Evolutionary conservation across 2,113 vertebrate genomes (phyloP).

Genomic region (Panurus biarmicus): DNA sequence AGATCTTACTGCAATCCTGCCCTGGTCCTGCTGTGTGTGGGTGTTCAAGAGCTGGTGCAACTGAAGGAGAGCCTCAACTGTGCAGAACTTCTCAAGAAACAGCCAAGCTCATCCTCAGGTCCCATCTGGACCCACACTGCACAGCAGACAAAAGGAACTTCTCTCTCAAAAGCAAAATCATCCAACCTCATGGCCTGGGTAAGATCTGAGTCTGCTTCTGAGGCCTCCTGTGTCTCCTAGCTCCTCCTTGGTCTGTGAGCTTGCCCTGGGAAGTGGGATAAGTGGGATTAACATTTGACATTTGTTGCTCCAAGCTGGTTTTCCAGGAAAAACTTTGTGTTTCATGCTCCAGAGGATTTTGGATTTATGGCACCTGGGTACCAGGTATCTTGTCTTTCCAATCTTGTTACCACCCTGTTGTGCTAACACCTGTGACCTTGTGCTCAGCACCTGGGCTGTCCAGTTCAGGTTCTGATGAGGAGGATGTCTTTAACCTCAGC

Average conservation of each 20-base stretch:
- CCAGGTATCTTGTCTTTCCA: not conserved
- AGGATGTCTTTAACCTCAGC: not conserved
- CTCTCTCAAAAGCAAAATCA: not conserved
- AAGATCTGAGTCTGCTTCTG: not conserved
- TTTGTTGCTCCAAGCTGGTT: not conserved
- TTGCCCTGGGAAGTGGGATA: not conserved
- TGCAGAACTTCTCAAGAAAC: not conserved
- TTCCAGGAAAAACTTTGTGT: not conserved
- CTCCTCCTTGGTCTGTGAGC: accelerated
- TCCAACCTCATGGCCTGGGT: accelerated
- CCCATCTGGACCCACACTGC: not conserved
- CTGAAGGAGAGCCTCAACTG: not conserved
- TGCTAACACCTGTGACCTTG: not conserved
- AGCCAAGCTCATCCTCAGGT: accelerated
- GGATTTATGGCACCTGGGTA: not conserved
- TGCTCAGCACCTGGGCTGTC: not conserved
- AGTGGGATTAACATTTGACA: not conserved
- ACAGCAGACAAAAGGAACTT: not conserved
- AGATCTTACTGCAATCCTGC: not conserved
- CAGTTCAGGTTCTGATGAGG: not conserved
- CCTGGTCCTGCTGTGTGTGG: not conserved
- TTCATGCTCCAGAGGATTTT: not conserved
- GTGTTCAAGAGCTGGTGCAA: not conserved
- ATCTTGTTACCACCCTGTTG: too few relatives aligned
- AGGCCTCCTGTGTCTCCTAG: not conserved